These are phyloP conservation scores for Diglossa cyanea DNA, from an alignment of 2,797 vertebrate genomes.

Conservation along the genomic window DNA sequence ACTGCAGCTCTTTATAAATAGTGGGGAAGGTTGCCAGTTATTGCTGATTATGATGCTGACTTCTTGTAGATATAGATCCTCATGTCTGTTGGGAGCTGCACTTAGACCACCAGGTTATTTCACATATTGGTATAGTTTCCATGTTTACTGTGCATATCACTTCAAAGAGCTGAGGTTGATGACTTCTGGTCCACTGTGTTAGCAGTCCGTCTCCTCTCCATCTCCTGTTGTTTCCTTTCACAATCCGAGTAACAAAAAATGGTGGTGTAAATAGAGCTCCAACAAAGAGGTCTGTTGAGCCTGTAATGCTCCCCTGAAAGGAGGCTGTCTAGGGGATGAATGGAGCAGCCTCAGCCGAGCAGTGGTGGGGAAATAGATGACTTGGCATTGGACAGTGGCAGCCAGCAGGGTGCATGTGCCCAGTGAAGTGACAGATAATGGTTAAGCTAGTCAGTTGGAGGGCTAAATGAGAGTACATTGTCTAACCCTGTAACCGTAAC, in stretches of 20 bases:
- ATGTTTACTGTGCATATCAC: constrained; percentile 25
- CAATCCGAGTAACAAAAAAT: constrained; percentile 59
- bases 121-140: neutral
- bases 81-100: neutral
- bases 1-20: neutral
- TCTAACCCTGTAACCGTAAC: constrained; percentile 68
- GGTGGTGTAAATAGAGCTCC: constrained; percentile 65
- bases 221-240: constrained; percentile 69
- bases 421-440: constrained; percentile 59
- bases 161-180: constrained; percentile 54
- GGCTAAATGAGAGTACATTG: constrained; percentile 68
- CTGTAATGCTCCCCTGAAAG: constrained; percentile 68
- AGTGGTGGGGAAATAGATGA: constrained; percentile 62
- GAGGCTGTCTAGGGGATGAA: constrained; percentile 67
- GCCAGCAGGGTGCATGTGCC: constrained; percentile 68
- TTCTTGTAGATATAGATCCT: neutral
- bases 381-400: constrained; percentile 57
- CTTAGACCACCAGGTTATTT: constrained; percentile 39
- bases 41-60: constrained; percentile 14
- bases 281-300: constrained; percentile 68
- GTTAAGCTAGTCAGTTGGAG: constrained; percentile 66
- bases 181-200: constrained; percentile 66
- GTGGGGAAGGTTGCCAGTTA: neutral
- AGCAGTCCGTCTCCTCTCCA: constrained; percentile 44
- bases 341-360: constrained; percentile 51